Evolutionary conservation across 2,888 invertebrate genomes (phyloP).

Genomic region (Protophormia terraenovae): DNA sequence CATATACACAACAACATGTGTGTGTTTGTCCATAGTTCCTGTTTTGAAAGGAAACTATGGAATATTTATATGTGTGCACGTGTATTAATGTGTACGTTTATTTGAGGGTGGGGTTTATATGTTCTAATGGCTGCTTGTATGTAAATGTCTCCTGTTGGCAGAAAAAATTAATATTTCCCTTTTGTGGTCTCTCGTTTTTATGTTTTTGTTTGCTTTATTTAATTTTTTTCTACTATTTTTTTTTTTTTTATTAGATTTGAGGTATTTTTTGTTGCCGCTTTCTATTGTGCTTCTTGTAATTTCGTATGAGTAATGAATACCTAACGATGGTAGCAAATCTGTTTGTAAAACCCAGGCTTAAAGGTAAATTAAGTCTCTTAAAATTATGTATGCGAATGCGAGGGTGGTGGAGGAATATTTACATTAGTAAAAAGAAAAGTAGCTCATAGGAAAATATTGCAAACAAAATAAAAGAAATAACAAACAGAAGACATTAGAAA

Average conservation of each 20-base stretch:
- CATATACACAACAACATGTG: not conserved
- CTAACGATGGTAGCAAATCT: slow-evolving; percentile 56
- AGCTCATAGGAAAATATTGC: no score
- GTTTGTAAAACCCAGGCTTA: slow-evolving; percentile 62
- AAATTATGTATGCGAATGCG: slow-evolving; percentile 28
- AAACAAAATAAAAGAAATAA: no score
- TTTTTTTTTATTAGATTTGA: slow-evolving; percentile 16
- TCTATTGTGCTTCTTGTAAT: slow-evolving; percentile 14
- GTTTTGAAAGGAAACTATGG: slow-evolving; percentile 14
- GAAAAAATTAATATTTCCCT: slow-evolving; percentile 30
- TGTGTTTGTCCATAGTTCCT: not conserved
- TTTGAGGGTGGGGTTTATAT: not conserved
- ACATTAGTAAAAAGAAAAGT: no score
- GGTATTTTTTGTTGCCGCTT: not conserved
- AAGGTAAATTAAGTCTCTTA: slow-evolving; percentile 62
- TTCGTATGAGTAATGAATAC: slow-evolving; percentile 61
- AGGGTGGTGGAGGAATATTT: not conserved
- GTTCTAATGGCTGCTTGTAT: not conserved
- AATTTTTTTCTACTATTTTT: not conserved
- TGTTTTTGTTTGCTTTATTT: not conserved
- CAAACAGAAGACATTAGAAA: no score
- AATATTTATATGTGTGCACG: not conserved
- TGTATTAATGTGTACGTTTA: slow-evolving; percentile 10
- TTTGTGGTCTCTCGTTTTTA: slow-evolving; percentile 28
- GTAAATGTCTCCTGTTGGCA: slow-evolving; percentile 33